A percentile compares a stretch with the other conserved stretches of the same genome.
These are phyloP conservation scores for Chromoteleia sp. DNA, from an alignment of 2,888 invertebrate genomes.

Conservation along the genomic window DNA sequence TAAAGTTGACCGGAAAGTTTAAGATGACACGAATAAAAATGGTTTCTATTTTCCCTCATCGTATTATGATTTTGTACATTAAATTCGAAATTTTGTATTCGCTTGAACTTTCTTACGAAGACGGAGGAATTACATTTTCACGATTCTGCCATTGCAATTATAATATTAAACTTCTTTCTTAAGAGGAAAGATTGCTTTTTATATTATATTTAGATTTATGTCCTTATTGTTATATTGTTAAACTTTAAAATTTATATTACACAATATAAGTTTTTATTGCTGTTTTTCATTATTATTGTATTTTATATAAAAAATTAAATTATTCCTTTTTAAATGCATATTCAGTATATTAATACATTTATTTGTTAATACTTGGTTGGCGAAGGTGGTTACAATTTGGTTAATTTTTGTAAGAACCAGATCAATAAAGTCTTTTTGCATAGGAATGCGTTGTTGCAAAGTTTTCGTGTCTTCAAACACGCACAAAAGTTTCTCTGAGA, in stretches of 20 bases:
- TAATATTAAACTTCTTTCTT: constrained; percentile 1
- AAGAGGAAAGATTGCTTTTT: constrained; percentile 7
- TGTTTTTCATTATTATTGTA: not conserved
- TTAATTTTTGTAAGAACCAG: constrained; percentile 22
- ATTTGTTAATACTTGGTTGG: not conserved
- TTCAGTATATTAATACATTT: not conserved
- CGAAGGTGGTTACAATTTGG: constrained; percentile 6
- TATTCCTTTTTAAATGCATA: too few relatives aligned
- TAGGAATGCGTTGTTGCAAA: constrained; percentile 79
- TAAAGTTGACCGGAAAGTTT: constrained; percentile 50
- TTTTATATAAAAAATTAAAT: too few relatives aligned
- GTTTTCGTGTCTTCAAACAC: constrained; percentile 66
- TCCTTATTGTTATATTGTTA: not conserved
- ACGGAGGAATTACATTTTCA: constrained; percentile 16
- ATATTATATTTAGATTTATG: not conserved
- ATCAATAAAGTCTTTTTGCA: constrained; percentile 78
- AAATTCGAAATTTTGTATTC: constrained; percentile 32
- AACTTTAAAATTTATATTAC: not conserved
- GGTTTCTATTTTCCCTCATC: constrained; percentile 41
- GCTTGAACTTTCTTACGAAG: constrained; percentile 31
- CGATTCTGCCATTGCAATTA: constrained; percentile 5
- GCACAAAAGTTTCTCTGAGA: constrained; percentile 48
- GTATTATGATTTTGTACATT: constrained; percentile 34
- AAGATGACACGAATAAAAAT: constrained; percentile 44
- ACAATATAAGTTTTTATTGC: not conserved